phyloP scores from a whole-genome alignment of 2,113 vertebrate species.

The Bambusicola thoracicus region DNA sequence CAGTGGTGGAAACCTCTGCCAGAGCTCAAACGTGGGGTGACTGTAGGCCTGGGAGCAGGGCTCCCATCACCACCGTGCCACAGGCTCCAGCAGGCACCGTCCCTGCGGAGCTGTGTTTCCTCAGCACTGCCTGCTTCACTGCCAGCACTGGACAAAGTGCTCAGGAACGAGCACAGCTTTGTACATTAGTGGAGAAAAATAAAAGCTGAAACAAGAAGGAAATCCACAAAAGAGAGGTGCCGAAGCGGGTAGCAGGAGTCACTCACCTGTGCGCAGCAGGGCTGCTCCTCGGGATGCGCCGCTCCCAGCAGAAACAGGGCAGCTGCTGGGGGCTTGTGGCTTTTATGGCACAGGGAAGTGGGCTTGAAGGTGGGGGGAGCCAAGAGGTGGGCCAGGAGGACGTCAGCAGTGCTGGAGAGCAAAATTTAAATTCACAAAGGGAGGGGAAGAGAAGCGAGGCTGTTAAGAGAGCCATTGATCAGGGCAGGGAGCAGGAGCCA shows the following conservation, averaged over 20 bases:
- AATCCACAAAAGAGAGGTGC: neutral
- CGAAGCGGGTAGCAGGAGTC: neutral
- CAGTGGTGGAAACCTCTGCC: neutral
- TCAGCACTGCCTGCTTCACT: neutral
- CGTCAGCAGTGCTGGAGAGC: constrained; percentile 49
- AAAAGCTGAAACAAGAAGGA: neutral
- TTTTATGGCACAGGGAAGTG: constrained; percentile 53
- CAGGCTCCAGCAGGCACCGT: neutral
- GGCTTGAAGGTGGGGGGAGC: constrained; percentile 24
- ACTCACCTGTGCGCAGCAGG: constrained; percentile 56
- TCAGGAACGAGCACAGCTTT: neutral
- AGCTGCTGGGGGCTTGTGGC: constrained; percentile 6
- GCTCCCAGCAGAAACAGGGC: constrained; percentile 17
- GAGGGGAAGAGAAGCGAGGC: neutral
- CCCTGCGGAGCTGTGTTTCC: neutral
- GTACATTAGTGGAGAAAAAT: neutral
- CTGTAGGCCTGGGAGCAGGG: neutral
- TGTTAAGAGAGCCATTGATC: neutral
- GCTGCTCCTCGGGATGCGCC: neutral
- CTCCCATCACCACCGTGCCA: neutral
- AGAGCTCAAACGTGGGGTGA: fast-evolving
- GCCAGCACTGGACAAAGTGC: neutral
- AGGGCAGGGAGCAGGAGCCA: neutral
- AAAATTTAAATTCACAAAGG: constrained; percentile 46
- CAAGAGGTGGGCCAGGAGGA: constrained; percentile 53